Evolutionary conservation across 2,888 invertebrate genomes (phyloP).

Genomic region (Tyria jacobaeae): DNA sequence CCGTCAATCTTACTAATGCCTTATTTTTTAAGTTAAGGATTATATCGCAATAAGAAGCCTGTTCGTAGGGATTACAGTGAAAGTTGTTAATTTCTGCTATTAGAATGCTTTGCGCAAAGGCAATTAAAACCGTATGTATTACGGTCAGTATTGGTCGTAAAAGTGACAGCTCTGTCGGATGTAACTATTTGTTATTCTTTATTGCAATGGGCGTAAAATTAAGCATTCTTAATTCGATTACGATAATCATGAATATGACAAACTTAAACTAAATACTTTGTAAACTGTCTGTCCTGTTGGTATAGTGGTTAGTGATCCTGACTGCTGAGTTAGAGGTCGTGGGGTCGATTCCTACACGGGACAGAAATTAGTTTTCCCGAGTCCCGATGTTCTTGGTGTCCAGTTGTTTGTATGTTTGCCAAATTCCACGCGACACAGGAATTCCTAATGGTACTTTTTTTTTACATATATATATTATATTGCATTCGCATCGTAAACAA

Average conservation of each 20-base stretch:
- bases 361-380: too few relatives aligned
- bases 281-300: too few relatives aligned
- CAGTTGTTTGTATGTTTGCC: too few relatives aligned
- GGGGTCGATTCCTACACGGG: too few relatives aligned
- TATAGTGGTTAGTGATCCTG: too few relatives aligned
- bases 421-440: too few relatives aligned
- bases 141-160: constrained; percentile 16
- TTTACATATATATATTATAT: neutral
- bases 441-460: too few relatives aligned
- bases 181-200: constrained; percentile 7
- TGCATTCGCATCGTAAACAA: neutral
- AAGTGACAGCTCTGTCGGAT: constrained; percentile 14
- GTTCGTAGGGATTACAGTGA: constrained; percentile 64
- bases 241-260: too few relatives aligned
- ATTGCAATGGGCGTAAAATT: constrained; percentile 7
- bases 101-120: constrained; percentile 29
- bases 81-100: constrained; percentile 54
- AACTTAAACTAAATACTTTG: too few relatives aligned
- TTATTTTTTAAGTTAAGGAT: constrained; percentile 52
- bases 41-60: constrained; percentile 51
- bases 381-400: too few relatives aligned
- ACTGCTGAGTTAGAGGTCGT: too few relatives aligned
- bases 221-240: constrained; percentile 1
- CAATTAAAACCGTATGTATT: constrained; percentile 28
- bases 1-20: constrained; percentile 65